These are phyloP conservation scores for Brachionus calyciflorus DNA, from an alignment of 1,140 invertebrate species.

Conservation along the genomic window DNA sequence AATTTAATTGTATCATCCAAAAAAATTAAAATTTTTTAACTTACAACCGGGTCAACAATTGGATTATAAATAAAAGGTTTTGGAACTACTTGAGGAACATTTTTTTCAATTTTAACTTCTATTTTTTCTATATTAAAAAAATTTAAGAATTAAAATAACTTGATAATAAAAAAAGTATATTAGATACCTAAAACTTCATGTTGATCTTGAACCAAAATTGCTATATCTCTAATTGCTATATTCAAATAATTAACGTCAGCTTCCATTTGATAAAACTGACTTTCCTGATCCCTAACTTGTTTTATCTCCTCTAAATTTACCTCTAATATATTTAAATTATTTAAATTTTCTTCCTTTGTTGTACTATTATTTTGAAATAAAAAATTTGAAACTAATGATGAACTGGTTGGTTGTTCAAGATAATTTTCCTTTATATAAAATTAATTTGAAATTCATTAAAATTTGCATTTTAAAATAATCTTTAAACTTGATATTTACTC, in stretches of 20 bases:
- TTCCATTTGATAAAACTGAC: constrained; percentile 31
- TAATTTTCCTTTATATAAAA: not conserved
- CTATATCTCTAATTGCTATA: not conserved
- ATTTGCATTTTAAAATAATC: not conserved
- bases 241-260: not conserved
- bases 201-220: not conserved
- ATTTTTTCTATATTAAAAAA: not conserved
- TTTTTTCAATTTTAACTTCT: not conserved
- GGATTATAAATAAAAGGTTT: not conserved
- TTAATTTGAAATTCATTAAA: not conserved
- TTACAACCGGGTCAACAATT: not conserved
- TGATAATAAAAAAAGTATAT: not conserved
- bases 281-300: not conserved
- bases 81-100: not conserved
- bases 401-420: not conserved
- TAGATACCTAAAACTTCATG: not conserved
- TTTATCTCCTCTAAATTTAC: constrained; percentile 9
- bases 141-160: not conserved
- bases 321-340: no score
- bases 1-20: not conserved
- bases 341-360: no score
- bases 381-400: constrained; percentile 16
- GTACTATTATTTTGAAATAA: not conserved
- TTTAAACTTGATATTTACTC: no score
- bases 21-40: not conserved